A percentile compares a stretch with the other conserved stretches of the same genome.
Conservation (phyloP, 2,797 vertebrate genomes). For the Pristis pectinata region DNA sequence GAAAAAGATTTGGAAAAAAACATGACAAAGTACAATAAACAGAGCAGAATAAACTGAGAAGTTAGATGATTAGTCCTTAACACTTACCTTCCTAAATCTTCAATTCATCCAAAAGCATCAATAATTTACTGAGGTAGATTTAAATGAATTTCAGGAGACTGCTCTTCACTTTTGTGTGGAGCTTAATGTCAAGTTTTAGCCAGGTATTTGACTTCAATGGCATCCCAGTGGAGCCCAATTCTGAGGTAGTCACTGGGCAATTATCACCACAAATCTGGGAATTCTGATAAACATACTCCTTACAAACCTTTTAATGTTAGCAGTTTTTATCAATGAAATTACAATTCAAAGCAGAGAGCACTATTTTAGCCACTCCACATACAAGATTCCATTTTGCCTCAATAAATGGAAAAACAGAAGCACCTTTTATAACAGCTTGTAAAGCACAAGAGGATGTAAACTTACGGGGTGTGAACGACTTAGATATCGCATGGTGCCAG, state of each 20-base stretch:
- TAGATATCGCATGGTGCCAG: conserved; percentile 70
- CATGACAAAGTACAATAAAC: not conserved
- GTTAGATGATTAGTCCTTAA: not conserved
- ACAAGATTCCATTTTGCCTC: not conserved
- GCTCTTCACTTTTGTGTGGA: not conserved
- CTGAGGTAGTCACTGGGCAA: not conserved
- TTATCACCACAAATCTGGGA: not conserved
- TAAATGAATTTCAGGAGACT: not conserved
- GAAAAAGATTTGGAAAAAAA: not conserved
- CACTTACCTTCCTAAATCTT: not conserved
- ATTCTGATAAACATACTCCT: not conserved
- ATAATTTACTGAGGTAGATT: not conserved
- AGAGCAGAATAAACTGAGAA: not conserved
- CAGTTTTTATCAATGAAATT: not conserved
- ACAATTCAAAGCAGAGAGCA: not conserved
- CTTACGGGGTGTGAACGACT: conserved; percentile 93
- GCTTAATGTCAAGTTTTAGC: not conserved
- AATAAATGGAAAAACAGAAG: not conserved
- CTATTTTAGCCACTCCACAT: not conserved
- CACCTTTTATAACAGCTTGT: not conserved
- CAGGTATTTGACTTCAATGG: not conserved
- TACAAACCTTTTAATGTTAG: not conserved
- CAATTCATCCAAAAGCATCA: not conserved
- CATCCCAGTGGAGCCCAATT: not conserved
- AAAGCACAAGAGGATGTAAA: conserved; percentile 52